Conservation (phyloP, 2,888 invertebrate genomes). For the Crematogaster levior region DNA sequence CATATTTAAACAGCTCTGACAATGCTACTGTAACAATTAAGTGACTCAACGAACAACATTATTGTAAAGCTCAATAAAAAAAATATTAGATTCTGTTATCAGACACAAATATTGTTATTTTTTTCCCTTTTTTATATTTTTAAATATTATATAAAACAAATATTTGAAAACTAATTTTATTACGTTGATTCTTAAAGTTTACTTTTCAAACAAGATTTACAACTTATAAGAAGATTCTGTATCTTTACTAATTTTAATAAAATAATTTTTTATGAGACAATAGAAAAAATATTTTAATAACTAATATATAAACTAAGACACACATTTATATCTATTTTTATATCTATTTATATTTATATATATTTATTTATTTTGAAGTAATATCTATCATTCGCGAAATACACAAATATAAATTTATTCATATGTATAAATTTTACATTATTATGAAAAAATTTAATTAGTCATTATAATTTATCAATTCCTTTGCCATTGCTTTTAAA, state of each 20-base stretch:
- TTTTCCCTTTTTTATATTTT: background rate
- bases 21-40: too few relatives aligned
- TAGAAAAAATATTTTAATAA: background rate
- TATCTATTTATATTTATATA: too few relatives aligned
- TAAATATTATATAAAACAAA: background rate
- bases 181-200: background rate
- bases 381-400: too few relatives aligned
- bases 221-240: background rate
- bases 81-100: background rate
- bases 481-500: slow-evolving; percentile 73
- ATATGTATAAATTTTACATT: too few relatives aligned
- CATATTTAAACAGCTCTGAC: too few relatives aligned
- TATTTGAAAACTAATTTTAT: background rate
- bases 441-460: too few relatives aligned
- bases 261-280: background rate
- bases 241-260: background rate
- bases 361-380: background rate
- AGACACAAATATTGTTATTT: background rate
- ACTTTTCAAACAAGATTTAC: background rate
- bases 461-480: too few relatives aligned
- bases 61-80: too few relatives aligned
- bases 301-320: background rate
- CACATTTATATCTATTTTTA: background rate
- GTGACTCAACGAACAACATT: too few relatives aligned
- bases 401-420: too few relatives aligned